Percentiles rank a stretch among this genome's conserved stretches.
Conservation (phyloP, 2,797 vertebrate species). For the Hypotaenidia philippensis region DNA sequence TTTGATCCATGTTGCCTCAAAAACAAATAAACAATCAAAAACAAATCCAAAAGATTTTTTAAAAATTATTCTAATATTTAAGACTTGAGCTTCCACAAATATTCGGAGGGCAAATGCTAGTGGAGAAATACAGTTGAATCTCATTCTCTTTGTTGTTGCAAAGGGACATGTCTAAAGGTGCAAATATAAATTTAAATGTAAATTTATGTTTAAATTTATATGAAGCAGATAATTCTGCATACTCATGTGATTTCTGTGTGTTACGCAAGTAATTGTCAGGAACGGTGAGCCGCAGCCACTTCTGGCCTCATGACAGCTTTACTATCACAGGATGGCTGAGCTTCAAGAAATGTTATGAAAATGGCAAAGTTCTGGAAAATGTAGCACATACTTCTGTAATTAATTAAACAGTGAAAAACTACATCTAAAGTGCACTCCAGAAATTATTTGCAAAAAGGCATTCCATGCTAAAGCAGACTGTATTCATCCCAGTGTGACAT, state of each 20-base stretch:
- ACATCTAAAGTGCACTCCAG: constrained; percentile 8
- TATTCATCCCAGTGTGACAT: constrained; percentile 14
- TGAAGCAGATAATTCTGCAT: constrained; percentile 53
- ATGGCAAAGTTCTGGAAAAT: constrained; percentile 66
- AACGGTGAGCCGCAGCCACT: constrained; percentile 57
- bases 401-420: constrained; percentile 58
- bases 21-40: background rate
- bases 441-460: constrained; percentile 70
- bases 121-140: background rate
- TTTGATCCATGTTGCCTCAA: background rate
- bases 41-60: background rate
- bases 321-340: constrained; percentile 64
- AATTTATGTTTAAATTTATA: background rate
- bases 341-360: constrained; percentile 72
- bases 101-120: background rate
- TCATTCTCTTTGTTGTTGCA: background rate
- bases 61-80: background rate
- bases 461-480: constrained; percentile 8
- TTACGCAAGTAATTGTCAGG: constrained; percentile 49
- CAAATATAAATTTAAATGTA: constrained; percentile 58
- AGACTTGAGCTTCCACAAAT: background rate
- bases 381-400: constrained; percentile 63
- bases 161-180: constrained; percentile 30
- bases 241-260: constrained; percentile 63
- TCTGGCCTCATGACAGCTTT: constrained; percentile 70